Evolutionary conservation across 2,888 invertebrate genomes (phyloP).

Genomic region (Microctonus aethiopoides): DNA sequence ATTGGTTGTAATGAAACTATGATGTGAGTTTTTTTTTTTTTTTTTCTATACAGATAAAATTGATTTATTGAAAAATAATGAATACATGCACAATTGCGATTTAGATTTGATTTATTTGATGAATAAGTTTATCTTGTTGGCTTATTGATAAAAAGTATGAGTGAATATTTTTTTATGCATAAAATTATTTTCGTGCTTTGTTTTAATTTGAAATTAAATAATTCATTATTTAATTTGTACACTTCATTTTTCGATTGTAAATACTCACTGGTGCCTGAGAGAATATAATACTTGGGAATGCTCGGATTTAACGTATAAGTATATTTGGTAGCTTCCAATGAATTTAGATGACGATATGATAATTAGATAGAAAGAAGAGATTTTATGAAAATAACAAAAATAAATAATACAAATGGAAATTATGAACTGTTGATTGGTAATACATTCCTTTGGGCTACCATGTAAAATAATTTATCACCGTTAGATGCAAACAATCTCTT

Average conservation of each 20-base stretch:
- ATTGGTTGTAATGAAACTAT: constrained; percentile 60
- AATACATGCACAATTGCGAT: constrained; percentile 30
- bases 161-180: neutral
- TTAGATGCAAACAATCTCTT: neutral
- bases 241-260: constrained; percentile 54
- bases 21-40: constrained; percentile 50
- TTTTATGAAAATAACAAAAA: neutral
- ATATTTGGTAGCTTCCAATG: neutral
- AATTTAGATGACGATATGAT: constrained; percentile 8
- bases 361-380: neutral
- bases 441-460: constrained; percentile 40
- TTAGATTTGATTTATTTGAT: constrained; percentile 9
- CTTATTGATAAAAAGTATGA: constrained; percentile 1
- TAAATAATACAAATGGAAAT: neutral
- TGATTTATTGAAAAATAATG: neutral
- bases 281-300: constrained; percentile 58
- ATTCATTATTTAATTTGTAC: neutral
- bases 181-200: neutral
- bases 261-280: constrained; percentile 65
- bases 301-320: constrained; percentile 41
- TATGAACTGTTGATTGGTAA: constrained; percentile 28
- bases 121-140: neutral
- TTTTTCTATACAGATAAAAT: neutral
- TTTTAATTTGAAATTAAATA: neutral
- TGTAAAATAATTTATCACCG: constrained; percentile 31